Base-by-base conservation (phyloP, 1,140 invertebrate genomes). In the Nebria ingens region DNA sequence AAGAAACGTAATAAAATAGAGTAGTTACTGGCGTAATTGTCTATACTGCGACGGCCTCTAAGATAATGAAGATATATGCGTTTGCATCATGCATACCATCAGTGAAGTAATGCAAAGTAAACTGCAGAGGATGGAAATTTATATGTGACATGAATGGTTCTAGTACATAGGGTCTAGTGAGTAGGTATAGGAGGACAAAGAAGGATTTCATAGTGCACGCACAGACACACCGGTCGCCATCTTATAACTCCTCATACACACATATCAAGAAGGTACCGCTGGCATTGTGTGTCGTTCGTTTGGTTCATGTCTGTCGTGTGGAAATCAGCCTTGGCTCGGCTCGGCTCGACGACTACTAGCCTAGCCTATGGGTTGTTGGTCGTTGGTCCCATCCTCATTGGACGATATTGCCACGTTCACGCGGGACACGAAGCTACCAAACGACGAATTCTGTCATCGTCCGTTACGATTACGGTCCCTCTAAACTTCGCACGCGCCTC, bases 161-260 rank as follows among this genome's bases (percentile, higher is more conserved):
- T n/a, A n/a, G n/a, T n/a, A n/a, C n/a, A n/a, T n/a, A n/a, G n/a
- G n/a, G n/a, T n/a, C n/a, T n/a, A n/a, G n/a, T n/a, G n/a, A n/a
- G n/a, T n/a, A n/a, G n/a, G n/a, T n/a, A n/a, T n/a, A n/a, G n/a
- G n/a, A n/a, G n/a, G n/a, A n/a, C n/a, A 34, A 34, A 34, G 25
- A 34, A n/a, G 25, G n/a, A 34, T 34, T 34, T 34, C 25, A 34
- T 34, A 6, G 25, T 34, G n/a, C 25, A 34, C 6, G n/a, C n/a
- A 34, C 25, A 9, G 25, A 9, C 25, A n/a, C 6, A 34, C 25
- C 34, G 21, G 12, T 21, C 12, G 22, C 56, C 56, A 57, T 55
- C 60, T 57, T 61, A 61, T 61, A 61, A 61, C 60, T 61, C 55
- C 60, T 61, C 60, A 61, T 61, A 51, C 49, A 58, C 59, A 55